Conservation (phyloP, 2,113 vertebrate genomes). For the Oncorhynchus kisutch region DNA sequence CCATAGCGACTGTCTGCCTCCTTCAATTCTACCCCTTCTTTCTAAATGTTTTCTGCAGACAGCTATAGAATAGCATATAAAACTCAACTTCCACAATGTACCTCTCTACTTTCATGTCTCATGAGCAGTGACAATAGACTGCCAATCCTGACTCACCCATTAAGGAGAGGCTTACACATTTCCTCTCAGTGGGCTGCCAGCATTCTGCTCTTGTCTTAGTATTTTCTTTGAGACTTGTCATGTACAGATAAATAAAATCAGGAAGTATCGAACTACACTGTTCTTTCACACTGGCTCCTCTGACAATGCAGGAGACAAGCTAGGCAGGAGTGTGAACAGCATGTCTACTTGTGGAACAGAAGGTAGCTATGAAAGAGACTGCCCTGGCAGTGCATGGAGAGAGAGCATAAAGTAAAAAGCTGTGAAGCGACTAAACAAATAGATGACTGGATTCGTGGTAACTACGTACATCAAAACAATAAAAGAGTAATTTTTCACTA, state of each 20-base stretch:
- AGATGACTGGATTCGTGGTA: too few species aligned
- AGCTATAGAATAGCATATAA: constrained; percentile 41
- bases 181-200: constrained; percentile 55
- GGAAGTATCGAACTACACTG: constrained; percentile 49
- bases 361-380: constrained; percentile 6
- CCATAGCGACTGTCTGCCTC: background rate
- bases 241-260: constrained; percentile 57
- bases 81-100: constrained; percentile 48
- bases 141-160: constrained; percentile 68
- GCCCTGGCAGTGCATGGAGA: background rate
- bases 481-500: background rate
- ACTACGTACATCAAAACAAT: too few species aligned
- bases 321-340: constrained; percentile 29
- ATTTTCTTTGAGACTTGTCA: constrained; percentile 56
- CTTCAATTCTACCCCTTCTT: constrained; percentile 10
- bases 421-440: background rate
- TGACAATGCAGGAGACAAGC: constrained; percentile 49
- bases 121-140: constrained; percentile 66
- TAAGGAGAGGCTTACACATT: constrained; percentile 63
- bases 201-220: constrained; percentile 41
- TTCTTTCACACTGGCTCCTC: constrained; percentile 49
- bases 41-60: background rate
- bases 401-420: background rate
- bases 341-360: constrained; percentile 21
- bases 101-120: constrained; percentile 49